Base-by-base conservation (phyloP, 2,113 vertebrate species). In the Stegastes partitus region DNA sequence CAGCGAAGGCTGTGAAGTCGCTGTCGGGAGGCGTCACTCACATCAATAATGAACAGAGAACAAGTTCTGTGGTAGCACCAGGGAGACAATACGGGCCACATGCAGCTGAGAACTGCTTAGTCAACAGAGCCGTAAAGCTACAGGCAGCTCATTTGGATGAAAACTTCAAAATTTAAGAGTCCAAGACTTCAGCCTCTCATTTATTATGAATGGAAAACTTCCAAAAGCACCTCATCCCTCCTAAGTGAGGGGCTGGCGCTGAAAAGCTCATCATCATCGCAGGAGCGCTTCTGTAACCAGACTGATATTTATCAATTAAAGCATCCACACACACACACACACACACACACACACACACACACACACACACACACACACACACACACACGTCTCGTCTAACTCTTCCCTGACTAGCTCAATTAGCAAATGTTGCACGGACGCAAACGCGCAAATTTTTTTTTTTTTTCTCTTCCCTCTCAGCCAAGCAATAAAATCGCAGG, bases 71-170 rank as follows among this genome's bases (percentile, higher is more conserved):
- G 26, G 66, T 49, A 42, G 53, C 9, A 37, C 63, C 58, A 49
- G 49, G 47, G 74, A 81, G 59, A 71, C 71, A 53, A 75, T 73
- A 68, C 74, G 50, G 58, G 25, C 56, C 45, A 55, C 71, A 66
- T 64, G 78, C 15, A 21, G 68, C 56, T 22, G n/a, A 78, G 62
- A 83, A 83, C 15, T 76, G 85, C 77, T 81, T 81, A 85, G 70
- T 87, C 77, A 69, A 76, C 74, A 73, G 53, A 47, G 77, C 26
- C 39, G 67, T 81, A 76, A 87, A 79, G 80, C 67, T 66, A 45
- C 45, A 37, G 5, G 34, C 66, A 54, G 61, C 75, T 83, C 74
- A 81, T 78, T 78, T 77, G n/a, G 80, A 68, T 63, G 55, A 74
- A 59, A 68, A 86, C 34, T 68, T 66, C 69, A 68, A 76, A 73